Evolutionary conservation across 2,113 vertebrate genomes (phyloP), one percentile per base, ranked within the genome.

Genomic region (Nanger granti): DNA sequence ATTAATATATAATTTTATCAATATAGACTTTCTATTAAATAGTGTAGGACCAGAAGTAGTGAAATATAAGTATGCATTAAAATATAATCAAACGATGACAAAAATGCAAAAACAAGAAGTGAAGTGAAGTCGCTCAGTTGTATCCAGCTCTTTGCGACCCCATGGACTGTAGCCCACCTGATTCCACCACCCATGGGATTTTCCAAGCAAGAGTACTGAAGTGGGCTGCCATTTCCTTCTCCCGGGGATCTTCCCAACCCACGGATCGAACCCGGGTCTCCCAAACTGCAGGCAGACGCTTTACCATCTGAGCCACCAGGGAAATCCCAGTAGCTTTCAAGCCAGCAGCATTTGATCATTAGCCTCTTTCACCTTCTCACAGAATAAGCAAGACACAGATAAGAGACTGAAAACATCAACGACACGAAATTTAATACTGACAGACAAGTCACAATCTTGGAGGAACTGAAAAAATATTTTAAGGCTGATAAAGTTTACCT

Each of bases 381-480:
- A 93, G 85, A 60, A 54, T 87, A 97, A 37, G 9, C 22, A 29
- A 29, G 60, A 80, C 31, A 95, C 5, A 90, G 84, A 69, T 29
- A 93, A 52, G 37, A 37, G 62, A 96, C 93, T 93, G 60, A 83
- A 95, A 95, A 62, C 22, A 89, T 94, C 29, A 96, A 80, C 84
- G 66, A 79, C 44, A 94, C 94, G 55, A 97, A 95, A 97, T 93
- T 44, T 87, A 95, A 96, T 83, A 86, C 17, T 93, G 55, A 95
- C 20, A 93, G 86, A 84, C 1, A 87, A 57, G 54, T 4, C 17
- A 60, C 96, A 93, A 76, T 94, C 84, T 95, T 95, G 37, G 41
- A 94, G n/a, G 29, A 97, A 79, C 5, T 73, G 52, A 95, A 94
- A 84, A 91, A 92, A 89, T 29, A 31, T 80, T 57, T 94, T 41